These are phyloP conservation scores for Aporophyla nigra DNA, from an alignment of 2,888 invertebrate genomes.

Conservation along the genomic window DNA sequence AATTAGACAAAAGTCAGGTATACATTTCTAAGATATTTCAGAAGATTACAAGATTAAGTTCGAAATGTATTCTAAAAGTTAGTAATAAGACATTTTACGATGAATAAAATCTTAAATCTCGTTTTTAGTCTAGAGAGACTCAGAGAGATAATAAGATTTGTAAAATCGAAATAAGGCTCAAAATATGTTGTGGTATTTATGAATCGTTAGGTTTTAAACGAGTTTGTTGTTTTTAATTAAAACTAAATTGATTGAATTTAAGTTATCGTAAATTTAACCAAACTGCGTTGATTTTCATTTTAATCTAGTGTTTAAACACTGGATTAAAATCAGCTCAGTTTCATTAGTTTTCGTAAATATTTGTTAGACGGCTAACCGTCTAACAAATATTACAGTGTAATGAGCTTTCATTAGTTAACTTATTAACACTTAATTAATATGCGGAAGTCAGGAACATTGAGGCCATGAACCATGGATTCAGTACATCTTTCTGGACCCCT, in stretches of 20 bases:
- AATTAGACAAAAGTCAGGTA: constrained; percentile 34
- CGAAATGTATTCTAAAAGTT: constrained; percentile 29
- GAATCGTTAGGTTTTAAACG: not conserved
- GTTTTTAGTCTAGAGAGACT: constrained; percentile 17
- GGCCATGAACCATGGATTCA: too few species aligned
- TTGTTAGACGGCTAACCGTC: too few species aligned
- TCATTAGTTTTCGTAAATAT: too few species aligned
- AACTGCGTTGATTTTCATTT: not conserved
- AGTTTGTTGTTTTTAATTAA: not conserved
- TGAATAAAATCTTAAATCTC: constrained; percentile 31
- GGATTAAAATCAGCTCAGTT: too few species aligned
- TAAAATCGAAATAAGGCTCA: constrained; percentile 1
- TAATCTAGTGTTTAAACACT: too few species aligned
- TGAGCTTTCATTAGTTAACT: constrained; percentile 4
- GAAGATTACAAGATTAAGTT: constrained; percentile 45
- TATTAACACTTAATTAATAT: too few species aligned
- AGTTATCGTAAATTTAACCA: not conserved
- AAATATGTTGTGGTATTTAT: constrained; percentile 10
- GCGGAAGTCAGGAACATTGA: too few species aligned
- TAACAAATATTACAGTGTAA: not conserved
- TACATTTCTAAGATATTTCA: constrained; percentile 17
- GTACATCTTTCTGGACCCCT: too few species aligned
- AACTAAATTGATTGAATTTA: not conserved
- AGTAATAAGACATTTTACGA: constrained; percentile 49
- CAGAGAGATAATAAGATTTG: not conserved